Evolutionary conservation across 2,113 vertebrate genomes (phyloP), one percentile per base, ranked within the genome.

Genomic region (Okapia johnstoni): DNA sequence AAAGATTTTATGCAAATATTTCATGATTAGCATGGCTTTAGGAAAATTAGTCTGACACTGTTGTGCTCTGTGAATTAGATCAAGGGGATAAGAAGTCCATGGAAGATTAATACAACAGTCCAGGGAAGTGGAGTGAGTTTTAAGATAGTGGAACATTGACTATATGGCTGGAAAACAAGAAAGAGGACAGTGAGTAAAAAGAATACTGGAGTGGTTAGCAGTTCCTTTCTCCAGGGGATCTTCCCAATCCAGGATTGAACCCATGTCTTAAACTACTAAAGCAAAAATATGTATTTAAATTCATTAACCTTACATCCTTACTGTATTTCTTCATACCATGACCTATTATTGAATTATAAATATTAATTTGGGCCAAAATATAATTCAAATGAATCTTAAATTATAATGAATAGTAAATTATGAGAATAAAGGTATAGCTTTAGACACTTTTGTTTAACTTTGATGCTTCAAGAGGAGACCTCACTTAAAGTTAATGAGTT

Each of bases 1-100:
- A 93, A 93, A 96, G 15, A 92, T 93, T 92, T 95, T 92, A 96
- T 97, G 93, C 85, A 96, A 97, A 77, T 83, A 13, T 91, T 94
- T 95, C 26, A 81, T 46, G 25, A 95, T 96, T 95, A 30, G 40
- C 33, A 46, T 93, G 55, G 40, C 76, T 96, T 96, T 92, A 94
- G 50, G 61, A 95, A 96, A 97, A 94, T 88, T 77, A 94, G 94
- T 73, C 85, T 88, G n/a, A 92, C 60, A 96, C 80, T 46, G 48
- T 83, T 93, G 90, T 58, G 61, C 36, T 46, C 21, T 81, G 36
- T 93, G 19, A 80, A 61, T 85, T 90, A 77, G 26, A 96, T 77
- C 4, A 95, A 63, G 46, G 86, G 33, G 3, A 52, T n/a, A 43
- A 87, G 50, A 84, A 66, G 26, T 90, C 26, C 95, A 30, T 93